These are phyloP conservation scores for Zaprionus bogoriensis DNA, from an alignment of 2,888 invertebrate species.

Conservation along the genomic window DNA sequence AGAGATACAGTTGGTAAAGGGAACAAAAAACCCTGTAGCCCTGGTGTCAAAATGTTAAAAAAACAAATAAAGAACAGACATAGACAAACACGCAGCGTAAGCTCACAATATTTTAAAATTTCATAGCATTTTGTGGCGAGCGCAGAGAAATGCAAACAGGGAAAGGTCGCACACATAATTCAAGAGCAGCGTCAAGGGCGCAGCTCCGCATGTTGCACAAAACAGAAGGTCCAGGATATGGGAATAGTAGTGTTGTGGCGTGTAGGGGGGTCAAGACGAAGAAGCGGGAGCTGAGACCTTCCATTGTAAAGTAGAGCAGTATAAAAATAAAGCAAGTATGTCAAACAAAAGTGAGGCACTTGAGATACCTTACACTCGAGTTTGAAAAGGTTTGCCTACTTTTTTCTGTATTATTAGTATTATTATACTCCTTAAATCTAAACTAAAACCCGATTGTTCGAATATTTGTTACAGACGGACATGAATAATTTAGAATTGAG, in stretches of 20 bases:
- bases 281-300: background rate
- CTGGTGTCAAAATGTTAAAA: background rate
- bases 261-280: background rate
- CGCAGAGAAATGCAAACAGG: background rate
- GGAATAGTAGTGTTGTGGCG: background rate
- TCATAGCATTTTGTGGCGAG: constrained; percentile 24
- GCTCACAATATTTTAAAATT: constrained; percentile 38
- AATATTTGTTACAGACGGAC: too few species aligned
- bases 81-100: constrained; percentile 10
- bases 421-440: too few species aligned
- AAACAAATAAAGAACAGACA: constrained; percentile 20
- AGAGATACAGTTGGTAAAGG: background rate
- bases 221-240: background rate
- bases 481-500: background rate
- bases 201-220: constrained; percentile 15
- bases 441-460: too few species aligned
- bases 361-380: background rate
- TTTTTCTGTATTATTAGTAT: too few species aligned
- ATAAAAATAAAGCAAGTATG: too few species aligned
- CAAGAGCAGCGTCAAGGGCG: constrained; percentile 52
- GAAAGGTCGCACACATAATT: constrained; percentile 37
- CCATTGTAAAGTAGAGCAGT: background rate
- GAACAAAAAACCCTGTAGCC: background rate
- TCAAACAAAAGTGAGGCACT: too few species aligned
- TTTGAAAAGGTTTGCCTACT: too few species aligned